phyloP scores from a whole-genome alignment of 1,140 invertebrate genomes.

The Caenorhabditis latens region DNA sequence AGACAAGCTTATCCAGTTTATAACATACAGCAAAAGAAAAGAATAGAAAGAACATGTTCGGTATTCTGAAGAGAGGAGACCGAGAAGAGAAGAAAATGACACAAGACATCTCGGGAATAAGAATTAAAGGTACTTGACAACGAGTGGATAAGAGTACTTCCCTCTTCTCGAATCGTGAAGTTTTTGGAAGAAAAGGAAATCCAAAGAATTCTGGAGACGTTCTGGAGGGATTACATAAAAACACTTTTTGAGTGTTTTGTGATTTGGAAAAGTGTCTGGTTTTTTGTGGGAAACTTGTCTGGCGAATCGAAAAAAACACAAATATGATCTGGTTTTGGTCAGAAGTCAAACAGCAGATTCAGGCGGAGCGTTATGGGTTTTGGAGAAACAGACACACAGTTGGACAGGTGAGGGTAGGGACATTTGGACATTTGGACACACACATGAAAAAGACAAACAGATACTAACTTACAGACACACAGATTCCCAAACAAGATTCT shows the following conservation, averaged over 20 bases:
- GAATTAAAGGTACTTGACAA: slow-evolving; percentile 41
- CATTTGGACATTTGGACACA: no score
- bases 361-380: no score
- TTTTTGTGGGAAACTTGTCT: background rate
- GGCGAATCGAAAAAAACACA: no score
- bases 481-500: no score
- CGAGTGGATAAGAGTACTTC: slow-evolving; percentile 15
- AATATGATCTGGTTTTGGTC: no score
- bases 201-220: background rate
- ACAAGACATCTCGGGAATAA: background rate
- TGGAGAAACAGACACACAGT: no score
- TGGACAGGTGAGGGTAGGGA: no score
- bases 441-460: no score
- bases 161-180: background rate
- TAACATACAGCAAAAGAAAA: slow-evolving; percentile 32
- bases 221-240: background rate
- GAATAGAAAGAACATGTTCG: slow-evolving; percentile 39
- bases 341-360: no score
- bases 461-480: no score
- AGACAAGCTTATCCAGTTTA: slow-evolving; percentile 54
- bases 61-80: background rate
- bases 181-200: background rate
- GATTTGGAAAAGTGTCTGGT: background rate
- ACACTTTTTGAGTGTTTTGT: background rate
- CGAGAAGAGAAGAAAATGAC: background rate